These are phyloP conservation scores for Bettongia penicillata DNA, from an alignment of 2,113 vertebrate genomes.

Conservation along the genomic window DNA sequence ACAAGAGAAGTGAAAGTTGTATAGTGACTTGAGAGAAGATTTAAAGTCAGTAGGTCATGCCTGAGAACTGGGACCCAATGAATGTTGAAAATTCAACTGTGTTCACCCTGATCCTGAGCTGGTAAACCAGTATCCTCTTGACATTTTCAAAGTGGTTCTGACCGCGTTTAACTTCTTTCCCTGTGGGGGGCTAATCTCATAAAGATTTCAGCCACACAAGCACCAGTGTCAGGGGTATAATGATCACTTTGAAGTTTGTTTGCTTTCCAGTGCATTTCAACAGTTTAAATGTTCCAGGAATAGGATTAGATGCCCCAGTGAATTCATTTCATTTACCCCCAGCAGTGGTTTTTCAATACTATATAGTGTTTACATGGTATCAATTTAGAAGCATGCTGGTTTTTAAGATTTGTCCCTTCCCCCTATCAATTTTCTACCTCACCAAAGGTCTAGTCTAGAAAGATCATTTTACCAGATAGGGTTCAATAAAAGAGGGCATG, in stretches of 20 bases:
- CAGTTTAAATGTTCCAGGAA: conserved; percentile 87
- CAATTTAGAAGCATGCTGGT: conserved; percentile 87
- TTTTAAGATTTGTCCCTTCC: conserved; percentile 81
- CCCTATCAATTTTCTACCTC: conserved; percentile 81
- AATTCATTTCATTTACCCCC: conserved; percentile 89
- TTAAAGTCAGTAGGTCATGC: neutral
- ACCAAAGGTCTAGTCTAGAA: conserved; percentile 77
- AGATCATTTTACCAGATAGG: conserved; percentile 71
- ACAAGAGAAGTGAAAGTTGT: neutral
- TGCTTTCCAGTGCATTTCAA: conserved; percentile 88
- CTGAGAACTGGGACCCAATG: conserved; percentile 52
- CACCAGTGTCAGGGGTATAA: conserved; percentile 89
- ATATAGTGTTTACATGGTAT: conserved; percentile 85
- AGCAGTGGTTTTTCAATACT: conserved; percentile 87
- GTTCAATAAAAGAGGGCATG: conserved; percentile 58
- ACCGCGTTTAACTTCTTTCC: conserved; percentile 84
- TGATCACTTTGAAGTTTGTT: conserved; percentile 92
- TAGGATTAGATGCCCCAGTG: conserved; percentile 91
- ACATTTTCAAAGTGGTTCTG: conserved; percentile 85
- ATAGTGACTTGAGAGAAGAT: neutral
- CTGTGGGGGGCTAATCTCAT: conserved; percentile 87
- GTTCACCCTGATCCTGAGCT: conserved; percentile 74
- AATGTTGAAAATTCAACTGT: conserved; percentile 59
- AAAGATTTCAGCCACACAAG: conserved; percentile 89
- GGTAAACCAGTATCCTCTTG: conserved; percentile 81